Percentiles rank a stretch among this genome's conserved stretches.
These are phyloP conservation scores for Myotis yumanensis DNA, from an alignment of 2,113 vertebrate genomes.

Conservation along the genomic window DNA sequence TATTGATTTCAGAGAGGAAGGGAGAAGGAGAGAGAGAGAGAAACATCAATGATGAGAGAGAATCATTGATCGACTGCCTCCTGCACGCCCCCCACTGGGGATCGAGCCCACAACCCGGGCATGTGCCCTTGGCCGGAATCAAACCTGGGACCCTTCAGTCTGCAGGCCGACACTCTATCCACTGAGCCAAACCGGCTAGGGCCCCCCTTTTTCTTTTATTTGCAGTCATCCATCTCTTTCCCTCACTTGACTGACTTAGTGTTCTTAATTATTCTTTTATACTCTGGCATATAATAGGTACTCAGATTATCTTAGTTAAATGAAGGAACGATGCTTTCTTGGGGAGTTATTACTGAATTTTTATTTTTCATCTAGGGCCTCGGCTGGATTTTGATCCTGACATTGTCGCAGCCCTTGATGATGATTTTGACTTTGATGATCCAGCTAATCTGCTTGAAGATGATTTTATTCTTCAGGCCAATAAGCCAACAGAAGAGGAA, in stretches of 20 bases:
- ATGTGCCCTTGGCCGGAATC: too few species aligned
- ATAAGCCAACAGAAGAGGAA: conserved; percentile 69
- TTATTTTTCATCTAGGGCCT: conserved; percentile 86
- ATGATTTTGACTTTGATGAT: conserved; percentile 95
- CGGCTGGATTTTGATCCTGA: conserved; percentile 97
- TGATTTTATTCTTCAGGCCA: conserved; percentile 94
- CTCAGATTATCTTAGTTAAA: neutral
- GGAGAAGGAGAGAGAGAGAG: too few species aligned
- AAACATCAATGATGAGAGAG: too few species aligned
- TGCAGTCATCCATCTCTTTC: neutral
- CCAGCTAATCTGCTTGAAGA: conserved; percentile 97
- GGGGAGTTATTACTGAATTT: neutral
- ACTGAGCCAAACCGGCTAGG: too few species aligned
- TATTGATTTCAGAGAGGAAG: too few species aligned
- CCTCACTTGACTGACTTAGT: neutral
- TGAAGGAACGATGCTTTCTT: neutral
- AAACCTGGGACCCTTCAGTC: too few species aligned
- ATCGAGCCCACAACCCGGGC: too few species aligned
- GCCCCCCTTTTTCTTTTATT: neutral
- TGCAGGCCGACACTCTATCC: too few species aligned
- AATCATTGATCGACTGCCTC: too few species aligned
- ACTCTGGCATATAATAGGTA: neutral
- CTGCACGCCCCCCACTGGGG: too few species aligned
- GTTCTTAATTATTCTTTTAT: conserved; percentile 26
- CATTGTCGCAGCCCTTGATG: conserved; percentile 96